phyloP scores from a whole-genome alignment of 2,888 invertebrate species.

The Pseudococcus jackbeardsleyi region DNA sequence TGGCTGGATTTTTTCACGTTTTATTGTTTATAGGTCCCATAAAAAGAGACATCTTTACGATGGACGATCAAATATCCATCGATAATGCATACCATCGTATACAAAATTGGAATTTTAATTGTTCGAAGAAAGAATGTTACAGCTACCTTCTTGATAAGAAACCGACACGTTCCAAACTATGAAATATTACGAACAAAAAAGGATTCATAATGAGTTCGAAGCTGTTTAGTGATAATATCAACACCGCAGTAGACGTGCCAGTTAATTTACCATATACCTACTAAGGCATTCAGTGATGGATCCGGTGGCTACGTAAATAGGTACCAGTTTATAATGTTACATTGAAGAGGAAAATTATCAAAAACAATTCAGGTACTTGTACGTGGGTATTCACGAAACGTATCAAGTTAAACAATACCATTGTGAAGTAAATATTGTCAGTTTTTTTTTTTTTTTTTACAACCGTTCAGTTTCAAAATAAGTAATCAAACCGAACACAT shows the following conservation, averaged over 20 bases:
- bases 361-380: neutral
- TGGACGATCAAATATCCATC: neutral
- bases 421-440: neutral
- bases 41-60: neutral
- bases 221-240: neutral
- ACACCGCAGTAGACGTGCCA: neutral
- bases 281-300: neutral
- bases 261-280: neutral
- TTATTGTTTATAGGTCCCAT: neutral
- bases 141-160: neutral
- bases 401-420: neutral
- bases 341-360: neutral
- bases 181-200: neutral
- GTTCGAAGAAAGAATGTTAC: neutral
- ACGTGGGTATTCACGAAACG: neutral
- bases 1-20: neutral
- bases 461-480: neutral
- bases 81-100: neutral
- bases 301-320: neutral
- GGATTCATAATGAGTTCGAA: neutral
- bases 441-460: neutral
- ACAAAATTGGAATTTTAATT: conserved; percentile 3
- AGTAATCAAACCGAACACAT: neutral
- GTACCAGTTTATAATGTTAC: neutral
- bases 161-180: neutral